Evolutionary conservation across 2,797 vertebrate species (phyloP).

Genomic region (Coreius guichenoti): DNA sequence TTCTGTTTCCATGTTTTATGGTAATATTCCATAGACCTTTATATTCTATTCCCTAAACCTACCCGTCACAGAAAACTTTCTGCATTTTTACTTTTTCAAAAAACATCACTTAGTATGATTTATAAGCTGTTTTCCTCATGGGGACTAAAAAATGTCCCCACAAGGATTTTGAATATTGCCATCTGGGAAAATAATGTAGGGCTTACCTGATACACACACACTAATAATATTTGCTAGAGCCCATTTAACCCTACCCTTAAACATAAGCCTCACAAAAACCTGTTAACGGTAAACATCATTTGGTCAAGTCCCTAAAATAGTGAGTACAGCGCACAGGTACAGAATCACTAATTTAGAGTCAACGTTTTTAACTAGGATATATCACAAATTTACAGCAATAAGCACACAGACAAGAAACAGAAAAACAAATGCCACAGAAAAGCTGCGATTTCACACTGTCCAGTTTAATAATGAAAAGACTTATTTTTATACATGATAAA

Average conservation of each 20-base stretch:
- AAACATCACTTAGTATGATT: neutral
- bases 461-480: constrained; percentile 20
- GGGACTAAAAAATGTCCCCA: neutral
- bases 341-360: neutral
- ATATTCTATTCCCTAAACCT: too few species aligned
- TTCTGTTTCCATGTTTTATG: too few species aligned
- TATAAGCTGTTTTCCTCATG: neutral
- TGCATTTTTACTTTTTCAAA: neutral
- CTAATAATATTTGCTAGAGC: neutral
- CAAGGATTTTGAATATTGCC: too few species aligned
- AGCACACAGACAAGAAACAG: neutral
- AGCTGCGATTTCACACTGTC: neutral
- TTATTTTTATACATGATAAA: neutral
- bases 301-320: neutral
- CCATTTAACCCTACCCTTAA: neutral
- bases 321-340: neutral
- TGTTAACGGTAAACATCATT: too few species aligned
- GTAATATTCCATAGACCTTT: too few species aligned
- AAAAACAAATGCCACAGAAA: neutral
- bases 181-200: neutral
- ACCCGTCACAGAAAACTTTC: neutral
- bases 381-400: neutral
- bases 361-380: neutral
- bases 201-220: neutral
- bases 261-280: too few species aligned